A percentile compares a stretch with the other conserved stretches of the same genome.
phyloP scores from a whole-genome alignment of 2,888 invertebrate species.

The Eilema depressum region DNA sequence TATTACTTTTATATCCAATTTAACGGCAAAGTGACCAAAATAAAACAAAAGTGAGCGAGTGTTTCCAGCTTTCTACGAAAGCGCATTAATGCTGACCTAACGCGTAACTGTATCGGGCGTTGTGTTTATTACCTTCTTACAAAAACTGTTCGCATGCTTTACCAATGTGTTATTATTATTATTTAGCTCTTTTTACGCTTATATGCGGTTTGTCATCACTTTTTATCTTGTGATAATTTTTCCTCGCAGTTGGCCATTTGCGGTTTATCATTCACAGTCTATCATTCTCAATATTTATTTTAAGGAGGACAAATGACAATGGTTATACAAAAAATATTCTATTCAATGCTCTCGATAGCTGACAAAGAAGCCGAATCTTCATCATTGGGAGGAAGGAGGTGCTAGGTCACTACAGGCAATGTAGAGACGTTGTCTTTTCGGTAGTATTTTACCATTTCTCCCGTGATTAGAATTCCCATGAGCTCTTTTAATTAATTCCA shows the following conservation, averaged over 20 bases:
- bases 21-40: constrained; percentile 39
- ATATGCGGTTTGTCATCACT: constrained; percentile 24
- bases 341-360: background rate
- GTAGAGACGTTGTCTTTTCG: too few relatives aligned
- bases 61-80: constrained; percentile 50
- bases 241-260: constrained; percentile 16
- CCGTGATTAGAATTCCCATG: too few relatives aligned
- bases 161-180: constrained; percentile 42
- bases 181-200: constrained; percentile 24
- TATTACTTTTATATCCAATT: constrained; percentile 41
- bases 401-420: too few relatives aligned
- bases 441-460: too few relatives aligned
- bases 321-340: background rate
- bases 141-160: constrained; percentile 63
- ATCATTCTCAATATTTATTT: constrained; percentile 18
- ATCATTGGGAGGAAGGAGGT: too few relatives aligned
- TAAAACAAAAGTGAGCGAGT: constrained; percentile 39
- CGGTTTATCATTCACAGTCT: background rate
- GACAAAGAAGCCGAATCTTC: background rate
- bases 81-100: constrained; percentile 54
- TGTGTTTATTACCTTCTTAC: constrained; percentile 63
- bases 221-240: constrained; percentile 19
- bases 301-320: constrained; percentile 11
- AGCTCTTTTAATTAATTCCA: too few relatives aligned
- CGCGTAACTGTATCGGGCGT: constrained; percentile 66